Percentiles rank a stretch among this genome's conserved stretches.
phyloP scores from a whole-genome alignment of 2,113 vertebrate genomes.

The Rhinolophus ferrumequinum region DNA sequence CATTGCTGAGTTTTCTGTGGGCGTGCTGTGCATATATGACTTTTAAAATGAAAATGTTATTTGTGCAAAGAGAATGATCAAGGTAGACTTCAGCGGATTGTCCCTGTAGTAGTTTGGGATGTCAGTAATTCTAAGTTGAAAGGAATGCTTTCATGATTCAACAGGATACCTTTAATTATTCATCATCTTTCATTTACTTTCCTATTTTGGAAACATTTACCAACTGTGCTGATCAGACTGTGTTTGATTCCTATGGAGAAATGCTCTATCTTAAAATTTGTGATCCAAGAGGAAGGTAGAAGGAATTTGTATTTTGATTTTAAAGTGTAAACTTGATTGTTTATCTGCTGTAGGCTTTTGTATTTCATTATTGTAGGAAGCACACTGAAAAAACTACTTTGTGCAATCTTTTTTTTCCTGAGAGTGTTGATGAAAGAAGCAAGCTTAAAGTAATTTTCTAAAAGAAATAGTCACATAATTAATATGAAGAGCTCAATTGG shows the following conservation, averaged over 20 bases:
- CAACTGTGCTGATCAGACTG: not conserved
- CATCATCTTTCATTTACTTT: conserved; percentile 22
- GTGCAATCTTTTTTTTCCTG: not conserved
- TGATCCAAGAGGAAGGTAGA: not conserved
- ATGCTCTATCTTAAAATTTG: not conserved
- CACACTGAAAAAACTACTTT: not conserved
- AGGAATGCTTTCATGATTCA: not conserved
- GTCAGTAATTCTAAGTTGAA: not conserved
- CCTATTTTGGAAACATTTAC: not conserved
- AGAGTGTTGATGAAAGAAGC: not conserved
- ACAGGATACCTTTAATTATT: not conserved
- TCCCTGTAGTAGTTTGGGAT: not conserved
- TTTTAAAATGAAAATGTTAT: conserved; percentile 46
- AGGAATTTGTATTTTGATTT: conserved; percentile 41
- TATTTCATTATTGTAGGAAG: not conserved
- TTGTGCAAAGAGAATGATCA: conserved; percentile 7
- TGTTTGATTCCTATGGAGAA: conserved; percentile 37
- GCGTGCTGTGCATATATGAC: not conserved
- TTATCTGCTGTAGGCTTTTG: not conserved
- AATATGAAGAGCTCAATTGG: conserved; percentile 14
- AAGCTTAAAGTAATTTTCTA: not conserved
- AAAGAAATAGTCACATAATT: not conserved
- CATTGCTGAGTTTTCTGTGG: conserved; percentile 16
- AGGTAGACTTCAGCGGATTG: not conserved
- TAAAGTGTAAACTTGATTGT: not conserved